Evolutionary conservation across 2,888 invertebrate species (phyloP).

Genomic region (Biston betularia): DNA sequence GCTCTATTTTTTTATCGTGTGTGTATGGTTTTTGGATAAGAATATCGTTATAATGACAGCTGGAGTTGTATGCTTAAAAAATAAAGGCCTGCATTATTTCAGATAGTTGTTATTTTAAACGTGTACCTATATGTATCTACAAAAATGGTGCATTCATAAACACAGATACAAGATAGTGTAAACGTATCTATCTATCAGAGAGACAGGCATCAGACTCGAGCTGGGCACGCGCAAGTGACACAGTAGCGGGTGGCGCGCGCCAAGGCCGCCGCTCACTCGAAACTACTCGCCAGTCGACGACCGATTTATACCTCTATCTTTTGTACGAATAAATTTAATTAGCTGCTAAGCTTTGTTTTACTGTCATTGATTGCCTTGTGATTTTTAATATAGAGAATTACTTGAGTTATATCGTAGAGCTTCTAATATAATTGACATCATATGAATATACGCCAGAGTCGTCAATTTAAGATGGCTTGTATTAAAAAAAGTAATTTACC

Average conservation of each 20-base stretch:
- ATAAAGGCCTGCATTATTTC: no score
- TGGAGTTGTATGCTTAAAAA: no score
- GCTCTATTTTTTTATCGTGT: no score
- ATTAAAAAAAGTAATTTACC: no score
- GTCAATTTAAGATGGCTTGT: no score
- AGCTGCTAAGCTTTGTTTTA: slow-evolving; percentile 19
- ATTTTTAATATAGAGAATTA: no score
- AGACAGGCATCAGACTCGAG: slow-evolving; percentile 50
- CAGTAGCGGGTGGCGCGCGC: slow-evolving; percentile 70
- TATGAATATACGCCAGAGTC: no score
- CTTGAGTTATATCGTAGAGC: no score
- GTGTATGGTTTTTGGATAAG: no score
- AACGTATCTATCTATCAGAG: slow-evolving; percentile 50
- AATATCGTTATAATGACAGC: no score
- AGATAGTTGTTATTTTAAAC: background rate
- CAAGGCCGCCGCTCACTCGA: slow-evolving; percentile 50
- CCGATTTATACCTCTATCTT: slow-evolving; percentile 51
- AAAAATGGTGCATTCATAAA: slow-evolving; percentile 11
- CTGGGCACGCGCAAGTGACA: slow-evolving; percentile 52
- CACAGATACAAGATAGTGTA: slow-evolving; percentile 24
- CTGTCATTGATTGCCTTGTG: no score
- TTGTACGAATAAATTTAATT: slow-evolving; percentile 36
- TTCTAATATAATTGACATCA: no score
- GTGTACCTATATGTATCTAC: background rate
- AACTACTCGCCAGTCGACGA: slow-evolving; percentile 71